Base-by-base conservation (phyloP, 2,113 vertebrate genomes). In the Colaptes auratus region DNA sequence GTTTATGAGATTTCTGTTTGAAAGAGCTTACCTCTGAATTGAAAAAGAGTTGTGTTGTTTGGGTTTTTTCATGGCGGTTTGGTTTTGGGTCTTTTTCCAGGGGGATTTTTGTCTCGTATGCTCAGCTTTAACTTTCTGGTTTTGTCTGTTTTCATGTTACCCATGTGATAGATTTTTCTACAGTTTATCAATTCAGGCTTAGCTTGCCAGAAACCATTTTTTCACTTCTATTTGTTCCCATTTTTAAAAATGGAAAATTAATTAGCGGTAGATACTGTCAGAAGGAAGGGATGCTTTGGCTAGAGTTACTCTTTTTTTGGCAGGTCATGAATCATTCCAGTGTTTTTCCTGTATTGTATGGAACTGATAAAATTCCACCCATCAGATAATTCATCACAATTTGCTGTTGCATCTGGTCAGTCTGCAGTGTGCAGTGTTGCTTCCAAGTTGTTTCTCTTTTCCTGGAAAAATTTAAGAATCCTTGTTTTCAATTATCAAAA, bases 171-270 rank as follows among this genome's bases (percentile, higher is more conserved):
- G 69, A 31, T 82, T 95, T 96, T 96, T 91, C 96, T 87, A 72
- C 59, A 71, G 48, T 80, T 93, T 94, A 87, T 94, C 72, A 89
- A 19, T 94, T 95, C 46, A 74, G 72, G 59, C 35, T 72, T 53
- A 94, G 66, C 82, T 78, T 94, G 55, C 95, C 63, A 94, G 65
- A 92, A 94, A 91, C 36, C 56, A 16, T 86, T 96, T 96, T 96
- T 95, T 94, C 92, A 55, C 73, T 92, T 95, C 88, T 95, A 59
- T 96, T 96, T 97, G 90, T 96, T 96, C 94, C 89, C 85, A 55
- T 94, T 96, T 94, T 0, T 70, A 88, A 96, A 96, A 92, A 75
- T 76, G 90, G 96, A 96, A 97, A 97, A 95, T 58, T 66, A 75
- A 91, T 53, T 80, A 92, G 66, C 79, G 86, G 82, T 82, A 88